Evolutionary conservation across 2,888 invertebrate genomes (phyloP), one percentile per base, ranked within the genome.

Genomic region (Coenonympha arcania): DNA sequence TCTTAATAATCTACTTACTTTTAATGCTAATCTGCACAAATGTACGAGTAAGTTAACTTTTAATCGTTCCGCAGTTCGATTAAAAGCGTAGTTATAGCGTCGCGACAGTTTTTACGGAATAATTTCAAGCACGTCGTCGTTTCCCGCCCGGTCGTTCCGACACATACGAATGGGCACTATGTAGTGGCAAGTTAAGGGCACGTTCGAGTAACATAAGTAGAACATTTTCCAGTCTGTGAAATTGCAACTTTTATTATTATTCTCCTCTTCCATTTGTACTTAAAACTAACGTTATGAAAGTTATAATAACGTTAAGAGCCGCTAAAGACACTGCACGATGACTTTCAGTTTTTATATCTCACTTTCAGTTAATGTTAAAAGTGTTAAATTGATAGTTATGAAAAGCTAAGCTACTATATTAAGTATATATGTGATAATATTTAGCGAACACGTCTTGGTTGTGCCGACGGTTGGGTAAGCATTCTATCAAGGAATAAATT

Each of bases 161-260:
- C 63, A 62, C 59, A 63, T 64, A 65, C 61, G 63, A 66, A 63
- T 62, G 61, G 59, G 61, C 56, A 61, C 59, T 62, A 62, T 59
- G 58, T 55, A 58, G 56, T 62, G 50, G 58, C 58, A 62, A 61
- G 57, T 59, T 62, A 56, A 57, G 59, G 57, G 54, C 61, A 58
- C 58, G 53, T 60, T 59, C 52, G 59, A 58, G 58, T 59, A 61
- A 60, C 57, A 49, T 58, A 52, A 52, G 50, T 43, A 54, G 53
- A 52, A 50, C 52, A 59, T 63, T 59, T 55, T 56, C 55, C 48
- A 52, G 54, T 55, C 51, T 58, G 55, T 42, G 52, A 55, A 58
- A 57, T 58, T 55, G 52, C 46, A 52, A 56, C 50, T 57, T 55
- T 57, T 55, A 53, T 52, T 50, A 47, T 52, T 48, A 52, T 40